Base-by-base conservation (phyloP, 1,140 invertebrate species). In the Scylla paramamosain region DNA sequence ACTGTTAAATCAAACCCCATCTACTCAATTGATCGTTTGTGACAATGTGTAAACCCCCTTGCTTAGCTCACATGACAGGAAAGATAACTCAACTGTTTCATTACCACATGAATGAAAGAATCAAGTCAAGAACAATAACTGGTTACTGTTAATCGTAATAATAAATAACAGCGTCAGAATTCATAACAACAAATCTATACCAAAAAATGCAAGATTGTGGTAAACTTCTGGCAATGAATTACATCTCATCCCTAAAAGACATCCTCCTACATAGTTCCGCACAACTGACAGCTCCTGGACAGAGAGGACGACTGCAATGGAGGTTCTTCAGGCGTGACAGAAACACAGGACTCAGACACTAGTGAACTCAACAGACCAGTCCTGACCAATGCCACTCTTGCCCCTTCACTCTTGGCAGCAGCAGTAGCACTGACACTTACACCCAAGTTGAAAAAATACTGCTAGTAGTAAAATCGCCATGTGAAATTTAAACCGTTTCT, bases 401-500 rank as follows among this genome's bases (percentile, higher is more conserved):
- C 86, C 25, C 45, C 45, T 46, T 45, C 86, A 31, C 31, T 88
- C 67, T n/a, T 77, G 20, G 67, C 67, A 77, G 67, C 67, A n/a
- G n/a, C n/a, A 77, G n/a, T 28, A 77, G 8, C 90, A 77, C 67
- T 91, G 31, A 91, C 52, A 77, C 59, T 77, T 48, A 14, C 52
- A 91, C 52, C 32, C 52, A n/a, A 77, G 32, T 31, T 91, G 52
- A 91, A 91, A 59, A 91, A 91, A 91, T 91, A 91, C 87, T 77
- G 90, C 32, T 45, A n/a, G 46, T 45, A 48, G 46, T 89, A 89
- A 89, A 89, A 89, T 89, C 28, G 39, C 87, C 39, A 89, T 45
- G 25, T 25, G 39, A 39, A 77, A 77, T 77, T 77, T 77, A 77
- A 77, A 77, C 59, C 59, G 6, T 39, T 77, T 91, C 90, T 91